Evolutionary conservation across 2,888 invertebrate genomes (phyloP).

Genomic region (Drosophila buzzatii): DNA sequence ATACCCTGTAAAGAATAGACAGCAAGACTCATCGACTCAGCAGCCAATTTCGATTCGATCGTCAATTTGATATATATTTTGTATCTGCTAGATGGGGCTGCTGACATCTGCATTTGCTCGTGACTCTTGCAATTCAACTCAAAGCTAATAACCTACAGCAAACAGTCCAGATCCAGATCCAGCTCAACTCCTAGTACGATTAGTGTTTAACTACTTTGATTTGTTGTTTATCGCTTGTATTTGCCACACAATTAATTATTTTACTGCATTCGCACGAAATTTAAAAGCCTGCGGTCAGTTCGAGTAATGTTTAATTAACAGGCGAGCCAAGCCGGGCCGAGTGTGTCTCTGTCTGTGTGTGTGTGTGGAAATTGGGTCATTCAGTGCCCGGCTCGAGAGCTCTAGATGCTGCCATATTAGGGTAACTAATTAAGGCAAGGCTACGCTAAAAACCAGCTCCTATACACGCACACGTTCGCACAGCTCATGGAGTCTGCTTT

Average conservation of each 20-base stretch:
- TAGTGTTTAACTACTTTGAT: conserved; percentile 27
- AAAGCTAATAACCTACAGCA: conserved; percentile 55
- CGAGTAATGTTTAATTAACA: conserved; percentile 74
- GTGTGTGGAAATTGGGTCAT: conserved; percentile 62
- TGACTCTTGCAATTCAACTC: conserved; percentile 25
- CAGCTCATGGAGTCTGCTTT: conserved; percentile 1
- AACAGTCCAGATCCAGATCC: background rate
- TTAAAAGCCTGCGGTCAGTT: conserved; percentile 60
- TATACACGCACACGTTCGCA: background rate
- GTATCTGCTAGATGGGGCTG: background rate
- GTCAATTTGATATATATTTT: too few relatives aligned
- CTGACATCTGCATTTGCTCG: conserved; percentile 1
- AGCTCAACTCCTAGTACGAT: background rate
- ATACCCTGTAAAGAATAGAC: conserved; percentile 14
- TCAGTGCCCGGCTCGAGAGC: conserved; percentile 31
- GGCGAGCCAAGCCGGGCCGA: conserved; percentile 10
- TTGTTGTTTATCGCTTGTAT: conserved; percentile 49
- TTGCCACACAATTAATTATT: conserved; percentile 61
- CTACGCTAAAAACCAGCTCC: conserved; percentile 31
- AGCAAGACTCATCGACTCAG: background rate
- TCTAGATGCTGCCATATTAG: conserved; percentile 40
- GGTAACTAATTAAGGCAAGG: conserved; percentile 68
- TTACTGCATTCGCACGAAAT: conserved; percentile 43
- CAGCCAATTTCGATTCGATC: background rate
- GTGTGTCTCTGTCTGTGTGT: background rate